Percentiles rank a stretch among this genome's conserved stretches.
These are phyloP conservation scores for Sabatieria punctata DNA, from an alignment of 2,888 invertebrate species.

Conservation along the genomic window DNA sequence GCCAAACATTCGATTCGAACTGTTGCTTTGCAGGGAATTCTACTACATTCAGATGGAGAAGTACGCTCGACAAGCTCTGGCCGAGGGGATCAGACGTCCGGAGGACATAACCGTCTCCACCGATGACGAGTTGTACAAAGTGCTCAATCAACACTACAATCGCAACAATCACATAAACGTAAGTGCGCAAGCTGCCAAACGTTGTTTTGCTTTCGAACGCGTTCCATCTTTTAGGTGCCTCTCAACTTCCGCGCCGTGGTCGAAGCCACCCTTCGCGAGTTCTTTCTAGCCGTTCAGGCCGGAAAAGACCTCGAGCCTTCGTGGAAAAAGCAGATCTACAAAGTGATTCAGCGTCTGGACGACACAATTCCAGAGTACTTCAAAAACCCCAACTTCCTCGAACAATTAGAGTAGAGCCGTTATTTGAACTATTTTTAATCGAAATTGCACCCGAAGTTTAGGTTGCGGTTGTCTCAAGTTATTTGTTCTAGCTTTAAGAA, in stretches of 20 bases:
- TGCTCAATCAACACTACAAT: constrained; percentile 95
- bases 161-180: constrained; percentile 90
- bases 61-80: constrained; percentile 90
- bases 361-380: constrained; percentile 98
- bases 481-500: no score
- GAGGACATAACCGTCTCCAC: constrained; percentile 83
- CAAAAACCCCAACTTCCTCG: constrained; percentile 97
- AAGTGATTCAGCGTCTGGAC: constrained; percentile 95
- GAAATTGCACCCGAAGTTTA: no score
- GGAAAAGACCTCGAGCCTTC: constrained; percentile 95
- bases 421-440: neutral
- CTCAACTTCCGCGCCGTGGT: constrained; percentile 89
- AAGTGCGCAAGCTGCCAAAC: constrained; percentile 14
- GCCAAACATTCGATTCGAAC: no score
- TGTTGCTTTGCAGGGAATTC: constrained; percentile 60
- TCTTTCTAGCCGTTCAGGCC: constrained; percentile 91
- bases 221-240: constrained; percentile 61
- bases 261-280: constrained; percentile 91
- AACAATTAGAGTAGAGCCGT: constrained; percentile 65
- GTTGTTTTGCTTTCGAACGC: neutral
- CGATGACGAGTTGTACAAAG: constrained; percentile 91
- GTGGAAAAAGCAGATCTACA: constrained; percentile 99
- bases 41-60: constrained; percentile 99
- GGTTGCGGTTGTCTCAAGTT: no score
- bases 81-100: constrained; percentile 77